Percentiles rank a stretch among this genome's conserved stretches.
phyloP scores from a whole-genome alignment of 1,140 invertebrate genomes.

The Pseudomyrmex pallidus region DNA sequence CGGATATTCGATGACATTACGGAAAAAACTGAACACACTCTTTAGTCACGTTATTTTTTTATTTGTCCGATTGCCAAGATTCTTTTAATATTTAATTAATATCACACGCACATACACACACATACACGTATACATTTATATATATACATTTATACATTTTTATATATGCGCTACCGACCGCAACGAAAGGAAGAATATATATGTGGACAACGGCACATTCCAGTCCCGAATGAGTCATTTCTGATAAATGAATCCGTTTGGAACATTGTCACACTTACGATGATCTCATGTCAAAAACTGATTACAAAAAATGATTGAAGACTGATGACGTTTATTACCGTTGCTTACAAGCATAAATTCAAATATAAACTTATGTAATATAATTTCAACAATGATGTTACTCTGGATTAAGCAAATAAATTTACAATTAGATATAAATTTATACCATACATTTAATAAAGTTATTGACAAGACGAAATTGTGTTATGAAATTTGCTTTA shows the following conservation, averaged over 20 bases:
- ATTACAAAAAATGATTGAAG: slow-evolving; percentile 20
- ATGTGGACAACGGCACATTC: background rate
- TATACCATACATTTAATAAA: background rate
- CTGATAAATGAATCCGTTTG: slow-evolving; percentile 29
- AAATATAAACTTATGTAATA: background rate
- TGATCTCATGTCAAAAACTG: slow-evolving; percentile 45
- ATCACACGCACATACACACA: background rate
- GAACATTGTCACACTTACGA: slow-evolving; percentile 30
- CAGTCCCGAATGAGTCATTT: slow-evolving; percentile 38
- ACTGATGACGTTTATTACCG: slow-evolving; percentile 23
- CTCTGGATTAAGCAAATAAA: background rate
- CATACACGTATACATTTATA: too few species aligned
- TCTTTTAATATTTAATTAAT: slow-evolving; percentile 47
- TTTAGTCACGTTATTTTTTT: slow-evolving; percentile 25
- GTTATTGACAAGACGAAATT: background rate
- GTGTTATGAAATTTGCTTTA: background rate
- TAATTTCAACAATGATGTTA: slow-evolving; percentile 32
- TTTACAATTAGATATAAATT: slow-evolving; percentile 26
- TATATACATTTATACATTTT: background rate
- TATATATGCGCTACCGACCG: slow-evolving; percentile 3
- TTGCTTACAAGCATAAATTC: slow-evolving; percentile 15
- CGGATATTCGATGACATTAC: background rate
- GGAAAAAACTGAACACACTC: slow-evolving; percentile 1
- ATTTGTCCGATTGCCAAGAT: slow-evolving; percentile 17
- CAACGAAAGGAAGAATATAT: background rate